Percentiles rank a stretch among this genome's conserved stretches.
Conservation (phyloP, 2,888 invertebrate genomes). For the Ophioninae sp. region DNA sequence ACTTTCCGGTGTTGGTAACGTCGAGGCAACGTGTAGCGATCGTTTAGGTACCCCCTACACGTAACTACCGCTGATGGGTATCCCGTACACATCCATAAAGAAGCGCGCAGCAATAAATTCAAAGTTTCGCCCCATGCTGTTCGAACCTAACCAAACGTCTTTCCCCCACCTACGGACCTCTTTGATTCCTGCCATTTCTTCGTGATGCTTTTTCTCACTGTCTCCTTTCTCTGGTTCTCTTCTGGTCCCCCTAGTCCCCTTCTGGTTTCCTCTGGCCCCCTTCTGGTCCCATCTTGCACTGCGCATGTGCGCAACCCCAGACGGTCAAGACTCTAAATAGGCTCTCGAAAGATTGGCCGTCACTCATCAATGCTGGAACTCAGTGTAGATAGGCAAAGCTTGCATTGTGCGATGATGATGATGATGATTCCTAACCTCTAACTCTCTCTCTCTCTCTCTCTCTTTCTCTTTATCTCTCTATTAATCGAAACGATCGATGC, state of each 20-base stretch:
- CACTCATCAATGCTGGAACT: slow-evolving; percentile 63
- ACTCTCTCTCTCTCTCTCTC: slow-evolving; percentile 12
- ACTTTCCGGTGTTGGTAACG: no score
- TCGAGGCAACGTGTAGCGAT: no score
- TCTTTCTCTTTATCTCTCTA: slow-evolving; percentile 30
- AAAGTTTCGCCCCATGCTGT: slow-evolving; percentile 64
- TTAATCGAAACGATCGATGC: slow-evolving; percentile 50
- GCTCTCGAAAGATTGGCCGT: slow-evolving; percentile 70
- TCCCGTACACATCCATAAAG: slow-evolving; percentile 9
- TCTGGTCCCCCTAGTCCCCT: no score
- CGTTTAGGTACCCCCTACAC: no score
- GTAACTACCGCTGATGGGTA: no score
- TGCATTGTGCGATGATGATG: slow-evolving; percentile 63
- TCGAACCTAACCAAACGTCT: slow-evolving; percentile 70
- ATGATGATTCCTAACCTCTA: slow-evolving; percentile 16
- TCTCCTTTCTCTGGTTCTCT: background rate
- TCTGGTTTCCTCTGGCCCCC: no score
- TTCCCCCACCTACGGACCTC: slow-evolving; percentile 31
- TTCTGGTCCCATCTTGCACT: background rate
- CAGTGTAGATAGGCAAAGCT: slow-evolving; percentile 49
- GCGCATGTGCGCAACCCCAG: background rate
- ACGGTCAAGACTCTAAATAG: slow-evolving; percentile 26
- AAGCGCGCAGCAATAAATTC: slow-evolving; percentile 17
- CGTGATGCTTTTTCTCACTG: slow-evolving; percentile 3
- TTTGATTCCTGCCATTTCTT: slow-evolving; percentile 16